These are phyloP conservation scores for Sipha maydis DNA, from an alignment of 2,888 invertebrate genomes.

Conservation along the genomic window DNA sequence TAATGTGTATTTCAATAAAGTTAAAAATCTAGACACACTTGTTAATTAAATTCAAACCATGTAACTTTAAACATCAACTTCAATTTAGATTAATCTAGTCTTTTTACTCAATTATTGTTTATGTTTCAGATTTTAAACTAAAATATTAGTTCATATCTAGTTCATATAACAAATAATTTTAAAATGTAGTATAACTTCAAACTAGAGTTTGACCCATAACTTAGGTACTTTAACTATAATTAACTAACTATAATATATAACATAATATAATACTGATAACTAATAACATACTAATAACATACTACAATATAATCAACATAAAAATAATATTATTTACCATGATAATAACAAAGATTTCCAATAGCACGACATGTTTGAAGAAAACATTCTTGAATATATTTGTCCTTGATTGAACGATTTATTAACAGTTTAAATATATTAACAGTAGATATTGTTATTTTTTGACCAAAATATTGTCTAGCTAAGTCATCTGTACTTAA, in stretches of 20 bases:
- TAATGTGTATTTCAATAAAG: not conserved
- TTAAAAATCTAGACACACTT: not conserved
- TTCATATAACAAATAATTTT: no score
- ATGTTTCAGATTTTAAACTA: no score
- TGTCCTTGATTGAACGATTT: not conserved
- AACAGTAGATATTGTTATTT: conserved; percentile 6
- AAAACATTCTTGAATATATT: conserved; percentile 35
- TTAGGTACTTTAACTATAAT: no score
- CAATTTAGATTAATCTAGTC: not conserved
- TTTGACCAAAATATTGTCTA: conserved; percentile 47
- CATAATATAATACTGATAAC: no score
- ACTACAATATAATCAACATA: no score
- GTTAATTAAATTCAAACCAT: not conserved
- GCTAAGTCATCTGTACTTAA: conserved; percentile 46
- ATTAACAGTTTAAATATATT: conserved; percentile 41
- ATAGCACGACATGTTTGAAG: conserved; percentile 47
- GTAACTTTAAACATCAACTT: not conserved
- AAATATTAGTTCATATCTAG: no score
- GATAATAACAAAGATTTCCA: conserved; percentile 58
- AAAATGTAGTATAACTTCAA: no score
- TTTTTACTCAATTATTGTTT: no score
- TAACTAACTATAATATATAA: no score
- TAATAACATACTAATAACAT: no score
- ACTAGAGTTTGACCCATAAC: no score
- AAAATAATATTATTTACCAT: conserved; percentile 38